These are phyloP conservation scores for Alces alces DNA, from an alignment of 2,113 vertebrate genomes.

Conservation along the genomic window DNA sequence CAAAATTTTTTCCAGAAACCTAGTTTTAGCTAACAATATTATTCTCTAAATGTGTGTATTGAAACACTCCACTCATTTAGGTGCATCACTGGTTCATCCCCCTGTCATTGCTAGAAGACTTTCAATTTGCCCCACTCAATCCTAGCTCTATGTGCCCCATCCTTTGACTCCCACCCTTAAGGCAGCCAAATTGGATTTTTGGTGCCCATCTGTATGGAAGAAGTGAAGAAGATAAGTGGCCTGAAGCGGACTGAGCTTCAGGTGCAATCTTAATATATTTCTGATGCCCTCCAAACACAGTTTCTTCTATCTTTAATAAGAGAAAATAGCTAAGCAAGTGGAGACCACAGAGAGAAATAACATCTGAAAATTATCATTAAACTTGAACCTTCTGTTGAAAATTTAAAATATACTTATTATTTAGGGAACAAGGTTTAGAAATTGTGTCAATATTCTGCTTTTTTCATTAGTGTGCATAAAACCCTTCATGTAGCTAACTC, in stretches of 20 bases:
- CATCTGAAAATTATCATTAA: not conserved
- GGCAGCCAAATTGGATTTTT: not conserved
- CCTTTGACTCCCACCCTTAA: not conserved
- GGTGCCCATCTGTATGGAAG: not conserved
- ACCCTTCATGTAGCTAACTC: not conserved
- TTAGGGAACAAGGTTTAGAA: not conserved
- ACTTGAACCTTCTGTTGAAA: not conserved
- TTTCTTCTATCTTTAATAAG: not conserved
- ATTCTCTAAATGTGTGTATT: not conserved
- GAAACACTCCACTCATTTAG: not conserved
- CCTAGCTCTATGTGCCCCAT: not conserved
- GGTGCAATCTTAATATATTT: not conserved
- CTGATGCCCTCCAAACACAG: not conserved
- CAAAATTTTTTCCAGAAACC: not conserved
- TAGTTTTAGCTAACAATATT: not conserved
- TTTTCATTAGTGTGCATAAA: not conserved
- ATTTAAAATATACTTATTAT: not conserved
- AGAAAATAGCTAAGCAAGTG: not conserved
- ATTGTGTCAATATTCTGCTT: not conserved
- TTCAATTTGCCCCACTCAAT: not conserved
- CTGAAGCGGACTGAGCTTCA: not conserved
- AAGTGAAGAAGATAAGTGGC: not conserved
- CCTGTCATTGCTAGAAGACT: not conserved
- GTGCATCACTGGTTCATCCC: not conserved
- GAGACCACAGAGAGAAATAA: not conserved